phyloP scores from a whole-genome alignment of 2,888 invertebrate genomes.

The Rotaria magnacalcarata region DNA sequence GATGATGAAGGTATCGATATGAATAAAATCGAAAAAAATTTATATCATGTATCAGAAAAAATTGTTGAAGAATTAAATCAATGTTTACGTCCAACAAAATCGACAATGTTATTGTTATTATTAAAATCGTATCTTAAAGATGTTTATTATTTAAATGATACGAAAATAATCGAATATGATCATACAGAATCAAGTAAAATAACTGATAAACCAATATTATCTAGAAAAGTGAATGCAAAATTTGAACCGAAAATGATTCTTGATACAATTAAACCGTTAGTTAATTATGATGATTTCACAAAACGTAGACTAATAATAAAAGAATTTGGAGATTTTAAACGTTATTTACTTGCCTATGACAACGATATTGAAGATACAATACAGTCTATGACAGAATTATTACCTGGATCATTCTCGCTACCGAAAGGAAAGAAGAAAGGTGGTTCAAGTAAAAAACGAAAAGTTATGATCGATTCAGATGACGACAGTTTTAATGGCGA shows the following conservation, averaged over 20 bases:
- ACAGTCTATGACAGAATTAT: no score
- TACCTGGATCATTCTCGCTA: no score
- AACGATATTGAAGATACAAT: not conserved
- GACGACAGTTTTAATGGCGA: no score
- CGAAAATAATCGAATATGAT: slow-evolving; percentile 89
- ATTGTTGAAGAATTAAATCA: slow-evolving; percentile 62
- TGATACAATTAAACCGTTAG: not conserved
- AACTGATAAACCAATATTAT: slow-evolving; percentile 83
- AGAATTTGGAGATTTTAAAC: not conserved
- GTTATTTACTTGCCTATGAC: not conserved
- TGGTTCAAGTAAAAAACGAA: no score
- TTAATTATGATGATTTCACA: not conserved
- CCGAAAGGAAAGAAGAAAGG: no score
- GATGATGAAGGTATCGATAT: slow-evolving; percentile 71
- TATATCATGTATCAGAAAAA: not conserved
- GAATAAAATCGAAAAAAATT: slow-evolving; percentile 53
- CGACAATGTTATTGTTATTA: slow-evolving; percentile 83
- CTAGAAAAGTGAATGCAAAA: slow-evolving; percentile 70
- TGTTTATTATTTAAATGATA: slow-evolving; percentile 86
- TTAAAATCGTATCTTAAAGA: slow-evolving; percentile 93
- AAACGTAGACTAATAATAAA: not conserved
- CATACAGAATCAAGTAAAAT: slow-evolving; percentile 90
- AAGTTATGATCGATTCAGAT: no score
- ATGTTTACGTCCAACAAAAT: slow-evolving; percentile 85
- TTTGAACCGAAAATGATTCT: slow-evolving; percentile 73